These are phyloP conservation scores for Tenebrosternarchus preto DNA, from an alignment of 2,113 vertebrate genomes.

Conservation along the genomic window DNA sequence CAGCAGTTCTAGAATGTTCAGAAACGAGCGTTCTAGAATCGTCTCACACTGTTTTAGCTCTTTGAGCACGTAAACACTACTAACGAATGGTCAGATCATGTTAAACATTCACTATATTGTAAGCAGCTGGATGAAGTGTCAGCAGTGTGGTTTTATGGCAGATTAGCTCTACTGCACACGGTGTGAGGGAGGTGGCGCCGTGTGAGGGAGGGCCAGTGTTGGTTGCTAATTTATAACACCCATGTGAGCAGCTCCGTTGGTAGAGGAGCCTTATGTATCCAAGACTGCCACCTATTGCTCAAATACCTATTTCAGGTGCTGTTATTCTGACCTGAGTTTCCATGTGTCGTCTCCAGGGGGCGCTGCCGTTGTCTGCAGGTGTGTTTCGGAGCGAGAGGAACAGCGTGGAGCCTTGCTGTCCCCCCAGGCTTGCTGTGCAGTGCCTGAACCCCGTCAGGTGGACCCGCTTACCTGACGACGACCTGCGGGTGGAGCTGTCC, in stretches of 20 bases:
- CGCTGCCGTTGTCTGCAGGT: slow-evolving; percentile 90
- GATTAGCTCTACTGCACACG: no score
- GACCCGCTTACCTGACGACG: slow-evolving; percentile 84
- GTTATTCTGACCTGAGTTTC: neutral
- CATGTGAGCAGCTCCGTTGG: no score
- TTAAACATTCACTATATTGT: no score
- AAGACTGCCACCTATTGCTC: no score
- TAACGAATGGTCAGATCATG: neutral
- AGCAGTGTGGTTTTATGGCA: no score
- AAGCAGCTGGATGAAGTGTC: no score
- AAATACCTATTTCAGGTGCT: neutral
- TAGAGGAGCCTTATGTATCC: no score
- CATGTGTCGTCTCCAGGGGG: slow-evolving; percentile 75
- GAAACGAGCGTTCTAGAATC: no score
- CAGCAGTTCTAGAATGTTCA: no score
- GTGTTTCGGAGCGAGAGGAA: slow-evolving; percentile 87
- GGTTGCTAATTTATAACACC: no score
- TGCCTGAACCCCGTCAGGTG: slow-evolving; percentile 81
- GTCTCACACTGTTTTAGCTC: neutral
- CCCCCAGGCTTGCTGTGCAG: slow-evolving; percentile 87
- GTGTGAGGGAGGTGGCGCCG: no score
- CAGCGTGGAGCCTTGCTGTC: slow-evolving; percentile 85
- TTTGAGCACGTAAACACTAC: neutral
- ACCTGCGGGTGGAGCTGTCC: slow-evolving; percentile 79
- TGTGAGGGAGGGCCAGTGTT: no score